Percentiles rank a stretch among this genome's conserved stretches.
phyloP scores from a whole-genome alignment of 2,113 vertebrate genomes.

The Chaenogobius annularis region DNA sequence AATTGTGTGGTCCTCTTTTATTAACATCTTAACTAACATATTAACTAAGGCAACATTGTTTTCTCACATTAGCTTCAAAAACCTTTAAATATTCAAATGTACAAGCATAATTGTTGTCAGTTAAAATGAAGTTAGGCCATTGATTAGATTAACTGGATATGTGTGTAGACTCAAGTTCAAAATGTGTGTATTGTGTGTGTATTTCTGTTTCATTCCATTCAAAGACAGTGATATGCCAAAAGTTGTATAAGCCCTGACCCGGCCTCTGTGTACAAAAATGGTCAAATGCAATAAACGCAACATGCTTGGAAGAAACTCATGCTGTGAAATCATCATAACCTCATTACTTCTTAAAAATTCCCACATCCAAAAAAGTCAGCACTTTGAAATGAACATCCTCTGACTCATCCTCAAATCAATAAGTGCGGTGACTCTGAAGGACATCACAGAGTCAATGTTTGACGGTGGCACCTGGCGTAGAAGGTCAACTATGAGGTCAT shows the following conservation, averaged over 20 bases:
- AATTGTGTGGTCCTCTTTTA: too few relatives aligned
- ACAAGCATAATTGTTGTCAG: not conserved
- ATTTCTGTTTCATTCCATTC: not conserved
- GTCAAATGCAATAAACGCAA: too few relatives aligned
- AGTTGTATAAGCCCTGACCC: not conserved
- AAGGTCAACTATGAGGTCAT: constrained; percentile 14
- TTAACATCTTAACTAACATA: too few relatives aligned
- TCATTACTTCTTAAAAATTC: constrained; percentile 15
- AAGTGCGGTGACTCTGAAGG: constrained; percentile 45
- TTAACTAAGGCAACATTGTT: too few relatives aligned
- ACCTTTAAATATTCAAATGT: not conserved
- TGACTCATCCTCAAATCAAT: constrained; percentile 72
- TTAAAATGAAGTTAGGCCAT: not conserved
- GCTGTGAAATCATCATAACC: too few relatives aligned
- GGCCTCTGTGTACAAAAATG: not conserved
- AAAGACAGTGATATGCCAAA: constrained; percentile 7
- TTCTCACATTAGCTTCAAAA: too few relatives aligned
- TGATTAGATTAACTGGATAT: not conserved
- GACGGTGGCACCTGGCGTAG: constrained; percentile 22
- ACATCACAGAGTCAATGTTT: constrained; percentile 27
- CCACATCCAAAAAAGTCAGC: constrained; percentile 6
- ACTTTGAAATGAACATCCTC: constrained; percentile 53
- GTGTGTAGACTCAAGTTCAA: not conserved
- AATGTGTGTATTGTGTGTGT: too few relatives aligned
- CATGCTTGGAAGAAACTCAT: too few relatives aligned